These are phyloP conservation scores for Corythornis cristatus DNA, from an alignment of 2,113 vertebrate species.

Conservation along the genomic window DNA sequence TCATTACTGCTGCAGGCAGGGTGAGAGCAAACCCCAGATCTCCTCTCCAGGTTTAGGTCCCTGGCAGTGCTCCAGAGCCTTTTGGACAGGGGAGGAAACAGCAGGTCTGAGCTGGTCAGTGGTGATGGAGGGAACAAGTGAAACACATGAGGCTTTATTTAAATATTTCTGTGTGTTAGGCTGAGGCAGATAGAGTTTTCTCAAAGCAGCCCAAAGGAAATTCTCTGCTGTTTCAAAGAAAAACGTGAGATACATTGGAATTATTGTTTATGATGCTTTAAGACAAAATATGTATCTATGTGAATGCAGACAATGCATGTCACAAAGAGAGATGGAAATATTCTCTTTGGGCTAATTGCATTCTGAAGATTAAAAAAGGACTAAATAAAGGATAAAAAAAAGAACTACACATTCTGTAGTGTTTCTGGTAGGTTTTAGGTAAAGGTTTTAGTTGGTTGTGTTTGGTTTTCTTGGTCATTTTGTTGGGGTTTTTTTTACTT, in stretches of 20 bases:
- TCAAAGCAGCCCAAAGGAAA: background rate
- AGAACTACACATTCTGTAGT: slow-evolving; percentile 16
- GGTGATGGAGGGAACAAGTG: background rate
- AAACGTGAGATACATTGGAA: background rate
- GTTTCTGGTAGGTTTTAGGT: background rate
- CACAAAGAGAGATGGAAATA: slow-evolving; percentile 22
- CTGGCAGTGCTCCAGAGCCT: background rate
- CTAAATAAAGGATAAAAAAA: no score
- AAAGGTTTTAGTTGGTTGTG: background rate
- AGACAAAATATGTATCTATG: background rate
- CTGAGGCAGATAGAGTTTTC: background rate
- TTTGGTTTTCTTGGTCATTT: no score
- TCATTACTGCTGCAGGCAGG: background rate
- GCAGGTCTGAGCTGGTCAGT: background rate
- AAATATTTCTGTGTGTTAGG: background rate
- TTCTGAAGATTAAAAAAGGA: slow-evolving; percentile 8
- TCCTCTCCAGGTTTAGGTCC: background rate
- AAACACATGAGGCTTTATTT: background rate
- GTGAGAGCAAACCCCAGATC: background rate
- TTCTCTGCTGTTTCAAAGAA: background rate
- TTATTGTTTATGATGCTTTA: slow-evolving; percentile 11
- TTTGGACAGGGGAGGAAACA: background rate
- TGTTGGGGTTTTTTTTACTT: background rate
- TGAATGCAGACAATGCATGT: background rate
- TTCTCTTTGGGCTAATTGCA: slow-evolving; percentile 28